Evolutionary conservation across 2,797 vertebrate genomes (phyloP).

Genomic region (Allobates femoralis): DNA sequence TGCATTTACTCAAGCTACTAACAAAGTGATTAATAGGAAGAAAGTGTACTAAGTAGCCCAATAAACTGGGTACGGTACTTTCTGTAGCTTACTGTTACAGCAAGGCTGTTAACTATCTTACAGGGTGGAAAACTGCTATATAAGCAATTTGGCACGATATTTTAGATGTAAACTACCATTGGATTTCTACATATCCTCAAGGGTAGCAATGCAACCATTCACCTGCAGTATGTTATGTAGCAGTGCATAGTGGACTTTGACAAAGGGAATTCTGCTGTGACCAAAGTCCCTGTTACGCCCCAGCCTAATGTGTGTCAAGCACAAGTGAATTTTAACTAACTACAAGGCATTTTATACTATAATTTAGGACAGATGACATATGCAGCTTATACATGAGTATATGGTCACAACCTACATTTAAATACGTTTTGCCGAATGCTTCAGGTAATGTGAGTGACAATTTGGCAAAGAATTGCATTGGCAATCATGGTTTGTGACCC

Average conservation of each 20-base stretch:
- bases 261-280: too few species aligned
- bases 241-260: too few species aligned
- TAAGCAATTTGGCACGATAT: neutral
- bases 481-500: slow-evolving; percentile 63
- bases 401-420: neutral
- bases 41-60: neutral
- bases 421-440: slow-evolving; percentile 14
- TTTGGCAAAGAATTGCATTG: slow-evolving; percentile 61
- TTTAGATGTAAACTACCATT: too few species aligned
- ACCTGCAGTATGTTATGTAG: too few species aligned
- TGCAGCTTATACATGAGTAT: neutral
- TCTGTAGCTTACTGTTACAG: neutral
- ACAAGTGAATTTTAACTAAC: neutral
- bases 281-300: too few species aligned
- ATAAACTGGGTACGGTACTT: neutral
- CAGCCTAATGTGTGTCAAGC: too few species aligned
- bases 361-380: neutral
- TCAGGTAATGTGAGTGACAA: slow-evolving; percentile 57
- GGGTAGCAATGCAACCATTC: too few species aligned
- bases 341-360: neutral
- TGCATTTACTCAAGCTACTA: neutral
- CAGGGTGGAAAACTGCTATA: neutral
- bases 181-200: too few species aligned
- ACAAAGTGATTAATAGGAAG: neutral
- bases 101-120: neutral